Base-by-base conservation (phyloP, 2,113 vertebrate genomes). In the Platanista minor region DNA sequence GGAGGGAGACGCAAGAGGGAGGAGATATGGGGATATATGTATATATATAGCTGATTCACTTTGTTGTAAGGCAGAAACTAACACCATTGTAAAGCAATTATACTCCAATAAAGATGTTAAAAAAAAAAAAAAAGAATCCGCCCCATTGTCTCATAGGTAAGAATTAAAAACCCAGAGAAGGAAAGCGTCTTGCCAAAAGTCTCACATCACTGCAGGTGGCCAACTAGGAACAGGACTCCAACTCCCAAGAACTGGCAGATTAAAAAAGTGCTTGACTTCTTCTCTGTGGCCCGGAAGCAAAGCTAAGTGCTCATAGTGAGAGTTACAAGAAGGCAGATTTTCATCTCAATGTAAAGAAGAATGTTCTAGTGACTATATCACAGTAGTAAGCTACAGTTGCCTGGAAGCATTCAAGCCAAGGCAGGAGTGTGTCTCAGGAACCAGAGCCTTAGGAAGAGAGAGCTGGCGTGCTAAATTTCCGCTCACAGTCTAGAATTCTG, bases 401-500 rank as follows among this genome's bases (percentile, higher is more conserved):
- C 66, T 25, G 13, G 46, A 64, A 59, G 61, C 52, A 9, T 52
- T 54, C 4, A 41, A 62, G 61, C 43, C 23, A 69, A 43, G 29
- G 75, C n/a, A 3, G 62, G 25, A 78, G n/a, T 13, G 29, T 52
- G 85, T 43, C 36, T 82, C 43, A 59, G 25, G 43, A 61, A 31
- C 36, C 31, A 6, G 23, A 4, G 39, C 23, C 49, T 54, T 11
- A 3, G 52, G 41, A 61, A 84, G 87, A 54, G 59, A 84, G 82
- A 54, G 18, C 15, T 3, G n/a, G 41, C 20, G 27, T 20, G 46
- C 49, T 20, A 1, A 31, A 5, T 69, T 72, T 54, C 82, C 57
- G 23, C 15, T 31, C 39, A 14, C 6, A 0, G 4, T 0, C 67
- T 5, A 0, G 33, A 25, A 2, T 9, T 21, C 80, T 3, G 54